These are phyloP conservation scores for Helicoverpa armigera DNA, from an alignment of 1,140 invertebrate genomes.

Conservation along the genomic window DNA sequence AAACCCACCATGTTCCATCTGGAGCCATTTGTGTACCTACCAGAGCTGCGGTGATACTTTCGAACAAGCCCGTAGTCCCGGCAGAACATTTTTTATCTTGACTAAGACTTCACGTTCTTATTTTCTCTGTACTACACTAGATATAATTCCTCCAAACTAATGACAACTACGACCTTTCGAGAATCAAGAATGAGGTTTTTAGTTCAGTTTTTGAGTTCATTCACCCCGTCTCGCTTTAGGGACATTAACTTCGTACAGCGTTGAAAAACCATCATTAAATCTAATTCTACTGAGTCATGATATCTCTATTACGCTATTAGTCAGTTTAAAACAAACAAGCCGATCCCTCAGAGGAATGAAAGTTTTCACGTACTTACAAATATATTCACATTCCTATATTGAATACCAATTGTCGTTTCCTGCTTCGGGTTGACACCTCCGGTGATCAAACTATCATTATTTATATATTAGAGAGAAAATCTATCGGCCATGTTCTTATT, in stretches of 20 bases:
- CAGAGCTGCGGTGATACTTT: too few relatives aligned
- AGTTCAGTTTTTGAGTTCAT: constrained; percentile 13
- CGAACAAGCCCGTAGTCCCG: too few relatives aligned
- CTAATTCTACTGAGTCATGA: constrained; percentile 27
- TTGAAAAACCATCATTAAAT: constrained; percentile 32
- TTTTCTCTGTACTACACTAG: too few relatives aligned
- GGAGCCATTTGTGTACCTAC: too few relatives aligned
- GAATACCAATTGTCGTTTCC: constrained; percentile 77
- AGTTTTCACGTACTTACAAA: background rate
- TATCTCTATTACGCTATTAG: constrained; percentile 5
- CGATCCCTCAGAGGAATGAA: background rate
- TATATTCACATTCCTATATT: constrained; percentile 60
- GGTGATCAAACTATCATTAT: constrained; percentile 76
- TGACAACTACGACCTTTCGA: background rate
- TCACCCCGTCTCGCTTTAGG: constrained; percentile 33
- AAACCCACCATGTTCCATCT: too few relatives aligned
- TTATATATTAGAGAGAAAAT: constrained; percentile 65
- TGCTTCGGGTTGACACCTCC: constrained; percentile 63
- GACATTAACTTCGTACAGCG: background rate
- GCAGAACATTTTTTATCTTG: too few relatives aligned
- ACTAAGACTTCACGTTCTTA: too few relatives aligned
- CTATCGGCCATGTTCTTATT: constrained; percentile 25
- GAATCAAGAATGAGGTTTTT: constrained; percentile 19
- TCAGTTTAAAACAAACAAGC: background rate
- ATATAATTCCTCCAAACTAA: too few relatives aligned